Evolutionary conservation across 2,888 invertebrate species (phyloP), one percentile per base, ranked within the genome.

Genomic region (Machimus atricapillus): DNA sequence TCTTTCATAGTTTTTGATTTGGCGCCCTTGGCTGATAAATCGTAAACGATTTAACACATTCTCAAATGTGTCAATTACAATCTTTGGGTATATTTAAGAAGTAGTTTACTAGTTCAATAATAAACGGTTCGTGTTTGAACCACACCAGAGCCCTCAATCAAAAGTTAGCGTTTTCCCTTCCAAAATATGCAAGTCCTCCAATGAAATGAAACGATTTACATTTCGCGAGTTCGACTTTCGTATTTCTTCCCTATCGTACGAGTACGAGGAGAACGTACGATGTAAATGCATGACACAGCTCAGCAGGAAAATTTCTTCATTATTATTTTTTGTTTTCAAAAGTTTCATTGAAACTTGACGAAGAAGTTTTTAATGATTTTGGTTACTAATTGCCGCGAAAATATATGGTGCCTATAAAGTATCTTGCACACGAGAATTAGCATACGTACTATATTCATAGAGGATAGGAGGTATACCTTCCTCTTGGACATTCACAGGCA

Each of bases 371-470:
- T 83, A 73, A 73, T 40, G 66, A 83, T 83, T 83, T 66, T 23
- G 66, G 37, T 85, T 43, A 46, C 85, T 85, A 85, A 85, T 85
- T 85, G 52, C 85, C 73, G 73, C 31, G 85, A 74, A 85, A n/a
- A 85, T 85, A 85, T 85, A 31, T 85, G 34, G 37, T 66, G 31
- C 9, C 66, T n/a, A n/a, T 31, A 85, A 85, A 74, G 43, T 85
- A 43, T 85, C n/a, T 37, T 85, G 14, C 85, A 74, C 85, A 85
- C 85, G 74, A 73, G 12, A 85, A 74, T 85, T 85, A 85, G 23
- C 73, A 74, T 74, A 40, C 40, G 12, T 40, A 40, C 40, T 40
- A 40, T 1, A 40, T 37, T 40, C 27, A 46, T 14, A 31, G 74
- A 12, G 34, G 16, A 74, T 16, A 52, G 73, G 74, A 43, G 43